Percentiles rank a stretch among this genome's conserved stretches.
phyloP scores from a whole-genome alignment of 92 coral and sea anemone genomes.

The Bergia sp. region DNA sequence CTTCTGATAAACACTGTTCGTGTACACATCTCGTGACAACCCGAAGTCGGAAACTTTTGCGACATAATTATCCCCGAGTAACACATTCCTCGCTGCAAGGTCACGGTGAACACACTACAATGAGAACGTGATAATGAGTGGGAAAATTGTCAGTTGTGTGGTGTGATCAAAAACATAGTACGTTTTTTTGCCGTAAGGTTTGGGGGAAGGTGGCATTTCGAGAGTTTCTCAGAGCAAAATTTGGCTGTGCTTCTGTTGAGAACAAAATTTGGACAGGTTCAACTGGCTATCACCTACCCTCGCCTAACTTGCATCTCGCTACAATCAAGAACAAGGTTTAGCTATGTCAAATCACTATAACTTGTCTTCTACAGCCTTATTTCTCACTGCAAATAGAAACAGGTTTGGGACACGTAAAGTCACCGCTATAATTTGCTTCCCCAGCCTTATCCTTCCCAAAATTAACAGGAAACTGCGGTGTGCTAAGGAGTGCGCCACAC shows the following conservation, averaged over 20 bases:
- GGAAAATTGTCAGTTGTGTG: background rate
- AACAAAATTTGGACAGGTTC: too few relatives aligned
- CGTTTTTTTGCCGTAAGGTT: too few relatives aligned
- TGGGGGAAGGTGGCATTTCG: too few relatives aligned
- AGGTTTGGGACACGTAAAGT: background rate
- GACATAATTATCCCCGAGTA: conserved; percentile 52
- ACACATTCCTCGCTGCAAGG: conserved; percentile 60
- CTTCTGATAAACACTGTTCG: conserved; percentile 56
- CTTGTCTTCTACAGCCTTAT: background rate
- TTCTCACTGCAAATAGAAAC: background rate
- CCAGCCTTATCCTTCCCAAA: background rate
- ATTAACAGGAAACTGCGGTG: background rate
- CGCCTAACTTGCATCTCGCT: background rate
- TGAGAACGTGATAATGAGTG: background rate
- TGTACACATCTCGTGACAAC: conserved; percentile 62
- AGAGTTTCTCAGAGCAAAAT: too few relatives aligned
- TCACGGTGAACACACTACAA: conserved; percentile 62
- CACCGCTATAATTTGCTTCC: background rate
- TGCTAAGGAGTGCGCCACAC: background rate
- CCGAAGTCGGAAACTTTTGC: conserved; percentile 72
- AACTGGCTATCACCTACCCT: background rate
- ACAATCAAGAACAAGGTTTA: background rate
- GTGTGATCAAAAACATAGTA: too few relatives aligned
- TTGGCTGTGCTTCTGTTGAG: too few relatives aligned
- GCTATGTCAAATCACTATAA: background rate